Base-by-base conservation (phyloP, 2,797 vertebrate genomes). In the Platalea minor region DNA sequence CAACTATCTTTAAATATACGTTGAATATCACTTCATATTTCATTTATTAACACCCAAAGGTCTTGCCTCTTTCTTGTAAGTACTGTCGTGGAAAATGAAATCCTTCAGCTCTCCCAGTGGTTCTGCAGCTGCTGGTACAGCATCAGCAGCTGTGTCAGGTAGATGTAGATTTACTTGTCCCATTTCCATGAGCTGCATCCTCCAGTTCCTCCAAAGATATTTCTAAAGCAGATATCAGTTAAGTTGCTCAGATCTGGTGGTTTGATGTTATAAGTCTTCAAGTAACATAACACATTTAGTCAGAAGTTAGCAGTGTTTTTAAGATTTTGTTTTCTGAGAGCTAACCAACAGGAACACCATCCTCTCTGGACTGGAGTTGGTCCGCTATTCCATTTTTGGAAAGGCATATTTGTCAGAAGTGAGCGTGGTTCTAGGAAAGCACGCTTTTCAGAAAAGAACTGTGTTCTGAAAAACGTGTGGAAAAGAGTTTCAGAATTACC, bases 11-110 rank as follows among this genome's bases (percentile, higher is more conserved):
- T 89, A 92, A 88, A 91, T 73, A 63, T 56, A 75, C 31, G 50
- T 73, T 83, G 91, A 91, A 69, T 75, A 92, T 61, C 46, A 76
- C 64, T 91, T 82, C 59, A 33, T 79, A 86, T 76, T 93, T 86
- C 39, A 63, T 65, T 90, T 82, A 69, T 53, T 78, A 92, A 75
- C 57, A 89, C 31, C 31, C 50, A 88, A 80, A 88, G 60, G 60
- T 95, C 87, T 91, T 0, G 0, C 39, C 43, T 92, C 61, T 86
- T 37, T 80, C 77, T 84, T 70, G 1, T 24, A 89, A 69, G 24
- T 73, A 65, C 41, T 17, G 29, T 15, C 64, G 50, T 48, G 72
- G 33, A 91, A 95, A 94, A 84, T 54, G 1, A 88, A 92, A 92
- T 59, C 48, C 33, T 89, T 64, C 72, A 51, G 17, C 37, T 68